Conservation (phyloP, 2,888 invertebrate genomes). For the Meteorus colon region DNA sequence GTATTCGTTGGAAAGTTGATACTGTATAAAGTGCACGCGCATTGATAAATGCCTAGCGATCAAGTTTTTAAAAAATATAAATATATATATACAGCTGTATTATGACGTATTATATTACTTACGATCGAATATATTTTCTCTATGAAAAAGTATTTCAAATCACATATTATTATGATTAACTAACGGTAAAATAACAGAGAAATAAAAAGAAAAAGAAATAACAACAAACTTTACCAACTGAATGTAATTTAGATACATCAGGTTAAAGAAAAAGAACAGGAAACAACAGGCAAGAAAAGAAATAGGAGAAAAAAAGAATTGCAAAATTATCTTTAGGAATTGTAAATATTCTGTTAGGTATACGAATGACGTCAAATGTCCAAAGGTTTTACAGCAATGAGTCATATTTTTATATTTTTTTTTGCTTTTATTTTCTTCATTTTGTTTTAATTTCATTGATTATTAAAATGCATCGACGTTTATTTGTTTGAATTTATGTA, state of each 20-base stretch:
- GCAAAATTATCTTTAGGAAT: background rate
- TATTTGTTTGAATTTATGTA: too few species aligned
- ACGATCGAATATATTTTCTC: background rate
- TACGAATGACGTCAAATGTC: background rate
- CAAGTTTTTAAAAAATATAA: background rate
- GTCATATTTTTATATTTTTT: background rate
- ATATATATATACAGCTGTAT: background rate
- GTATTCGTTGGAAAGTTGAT: constrained; percentile 10
- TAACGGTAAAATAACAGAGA: background rate
- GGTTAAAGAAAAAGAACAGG: background rate
- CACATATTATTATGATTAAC: too few species aligned
- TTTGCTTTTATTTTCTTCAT: too few species aligned
- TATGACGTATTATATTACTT: background rate
- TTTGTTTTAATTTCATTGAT: too few species aligned
- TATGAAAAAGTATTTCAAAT: too few species aligned
- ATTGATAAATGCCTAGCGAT: constrained; percentile 7
- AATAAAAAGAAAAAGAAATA: too few species aligned
- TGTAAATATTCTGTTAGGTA: background rate
- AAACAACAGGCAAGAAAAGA: background rate
- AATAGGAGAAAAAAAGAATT: too few species aligned
- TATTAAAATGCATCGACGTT: too few species aligned
- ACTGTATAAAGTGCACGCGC: constrained; percentile 7
- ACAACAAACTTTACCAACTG: too few species aligned
- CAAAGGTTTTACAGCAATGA: background rate
- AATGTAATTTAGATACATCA: background rate